Evolutionary conservation across 2,888 invertebrate genomes (phyloP), one percentile per base, ranked within the genome.

Genomic region (Euplexia lucipara): DNA sequence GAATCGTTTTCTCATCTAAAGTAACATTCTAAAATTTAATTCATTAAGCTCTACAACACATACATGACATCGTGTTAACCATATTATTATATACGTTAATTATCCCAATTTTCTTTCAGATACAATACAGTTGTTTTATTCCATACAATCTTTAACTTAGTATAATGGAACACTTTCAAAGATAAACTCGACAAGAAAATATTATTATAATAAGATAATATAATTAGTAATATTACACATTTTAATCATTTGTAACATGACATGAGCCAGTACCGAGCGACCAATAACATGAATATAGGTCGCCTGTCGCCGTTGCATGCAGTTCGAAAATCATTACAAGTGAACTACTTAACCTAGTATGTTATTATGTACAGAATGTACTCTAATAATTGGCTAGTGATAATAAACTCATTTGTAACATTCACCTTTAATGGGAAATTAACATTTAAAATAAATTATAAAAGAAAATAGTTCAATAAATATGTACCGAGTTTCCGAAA

Each of bases 361-460:
- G 80, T 88, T 84, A 85, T 83, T 91, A 92, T 92, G 86, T 92
- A 93, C 92, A 93, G 66, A 87, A 87, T 88, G 88, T 87, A 90
- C 88, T 85, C 88, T 85, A 85, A 88, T 86, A 88, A 90, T 90
- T 90, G 80, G 85, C 92, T 92, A 92, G 90, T 84, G 84, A 88
- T 84, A 84, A 85, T 87, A 82, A 90, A 90, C 86, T 87, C 87
- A 92, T 91, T 89, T 89, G 86, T 85, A 88, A 90, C 87, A 89
- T 92, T 89, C 88, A 92, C 88, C 88, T 90, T 89, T 87, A 88
- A 87, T 86, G 86, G 73, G 72, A 78, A 81, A 82, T 60, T 75
- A 83, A 87, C 83, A 83, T 81, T 75, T 75, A 83, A 85, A 85
- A 85, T 83, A 83, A 84, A 83, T 83, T 86, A 87, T 83, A 82